phyloP scores from a whole-genome alignment of 2,797 vertebrate species.

The Chaetodon trifasciatus region DNA sequence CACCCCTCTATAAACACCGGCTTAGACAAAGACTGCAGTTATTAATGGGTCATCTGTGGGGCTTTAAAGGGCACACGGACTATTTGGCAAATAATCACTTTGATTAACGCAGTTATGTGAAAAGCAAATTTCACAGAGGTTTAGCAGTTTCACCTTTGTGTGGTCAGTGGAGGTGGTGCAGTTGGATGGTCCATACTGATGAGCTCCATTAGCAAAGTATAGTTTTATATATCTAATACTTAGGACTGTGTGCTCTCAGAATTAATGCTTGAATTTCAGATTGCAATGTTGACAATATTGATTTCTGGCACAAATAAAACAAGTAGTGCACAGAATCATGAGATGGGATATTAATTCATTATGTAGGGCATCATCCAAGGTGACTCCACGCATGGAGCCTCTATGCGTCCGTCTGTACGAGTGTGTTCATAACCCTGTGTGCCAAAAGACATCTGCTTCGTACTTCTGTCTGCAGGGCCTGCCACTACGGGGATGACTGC shows the following conservation, averaged over 20 bases:
- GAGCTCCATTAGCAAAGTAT: neutral
- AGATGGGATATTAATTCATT: neutral
- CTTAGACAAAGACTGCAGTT: conserved; percentile 62
- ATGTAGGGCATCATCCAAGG: conserved; percentile 36
- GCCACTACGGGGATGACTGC: conserved; percentile 45
- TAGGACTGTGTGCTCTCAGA: neutral
- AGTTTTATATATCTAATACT: neutral
- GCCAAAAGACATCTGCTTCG: conserved; percentile 1
- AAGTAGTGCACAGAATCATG: neutral
- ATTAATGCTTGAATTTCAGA: neutral
- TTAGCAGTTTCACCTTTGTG: conserved; percentile 19
- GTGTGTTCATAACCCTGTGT: neutral
- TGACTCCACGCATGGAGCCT: neutral
- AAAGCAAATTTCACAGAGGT: conserved; percentile 37
- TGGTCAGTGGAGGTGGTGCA: neutral
- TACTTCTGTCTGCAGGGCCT: conserved; percentile 35
- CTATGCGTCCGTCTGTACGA: neutral
- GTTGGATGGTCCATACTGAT: no score
- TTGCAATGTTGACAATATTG: neutral
- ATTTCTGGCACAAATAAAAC: neutral
- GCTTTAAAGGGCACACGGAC: conserved; percentile 40
- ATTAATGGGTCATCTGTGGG: conserved; percentile 49
- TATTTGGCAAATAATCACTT: conserved; percentile 50
- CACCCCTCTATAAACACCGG: conserved; percentile 60
- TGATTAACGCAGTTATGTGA: conserved; percentile 50